Percentiles rank a stretch among this genome's conserved stretches.
Conservation (phyloP, 2,797 vertebrate species). For the Silurus aristotelis region DNA sequence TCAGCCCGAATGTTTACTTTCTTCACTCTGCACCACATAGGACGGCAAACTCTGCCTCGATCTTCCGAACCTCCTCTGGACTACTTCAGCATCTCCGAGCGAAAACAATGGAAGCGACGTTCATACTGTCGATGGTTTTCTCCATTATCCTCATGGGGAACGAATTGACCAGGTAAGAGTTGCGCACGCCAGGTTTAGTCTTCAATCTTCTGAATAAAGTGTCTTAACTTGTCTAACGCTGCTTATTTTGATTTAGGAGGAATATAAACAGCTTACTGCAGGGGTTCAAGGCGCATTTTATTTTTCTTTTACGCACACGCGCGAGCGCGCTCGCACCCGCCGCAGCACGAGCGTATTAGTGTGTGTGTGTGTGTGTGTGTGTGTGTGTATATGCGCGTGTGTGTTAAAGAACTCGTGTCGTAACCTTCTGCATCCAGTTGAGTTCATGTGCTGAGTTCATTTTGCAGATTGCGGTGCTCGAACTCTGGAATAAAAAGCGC, state of each 20-base stretch:
- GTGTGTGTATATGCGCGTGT: too few species aligned
- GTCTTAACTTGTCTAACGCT: background rate
- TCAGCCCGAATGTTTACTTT: conserved; percentile 24
- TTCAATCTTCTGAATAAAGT: background rate
- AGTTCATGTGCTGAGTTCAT: background rate
- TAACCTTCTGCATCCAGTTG: background rate
- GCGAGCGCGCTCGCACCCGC: background rate
- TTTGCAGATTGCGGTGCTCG: background rate
- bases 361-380: too few species aligned
- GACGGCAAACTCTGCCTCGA: conserved; percentile 19
- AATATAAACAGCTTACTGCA: background rate
- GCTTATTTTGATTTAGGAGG: background rate
- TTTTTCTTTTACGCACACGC: background rate
- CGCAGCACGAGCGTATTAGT: background rate
- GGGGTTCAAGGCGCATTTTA: background rate
- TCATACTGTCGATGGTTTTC: conserved; percentile 75
- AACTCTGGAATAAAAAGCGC: background rate
- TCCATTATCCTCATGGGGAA: conserved; percentile 76
- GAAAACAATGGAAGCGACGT: conserved; percentile 76
- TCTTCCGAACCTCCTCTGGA: conserved; percentile 3
- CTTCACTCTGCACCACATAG: conserved; percentile 13
- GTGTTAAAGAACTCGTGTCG: background rate
- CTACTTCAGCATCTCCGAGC: background rate
- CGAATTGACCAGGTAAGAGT: conserved; percentile 85
- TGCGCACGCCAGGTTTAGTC: background rate